A percentile compares a stretch with the other conserved stretches of the same genome.
Conservation (phyloP, 92 coral and sea anemone species). For the Isaurus tuberculatus region DNA sequence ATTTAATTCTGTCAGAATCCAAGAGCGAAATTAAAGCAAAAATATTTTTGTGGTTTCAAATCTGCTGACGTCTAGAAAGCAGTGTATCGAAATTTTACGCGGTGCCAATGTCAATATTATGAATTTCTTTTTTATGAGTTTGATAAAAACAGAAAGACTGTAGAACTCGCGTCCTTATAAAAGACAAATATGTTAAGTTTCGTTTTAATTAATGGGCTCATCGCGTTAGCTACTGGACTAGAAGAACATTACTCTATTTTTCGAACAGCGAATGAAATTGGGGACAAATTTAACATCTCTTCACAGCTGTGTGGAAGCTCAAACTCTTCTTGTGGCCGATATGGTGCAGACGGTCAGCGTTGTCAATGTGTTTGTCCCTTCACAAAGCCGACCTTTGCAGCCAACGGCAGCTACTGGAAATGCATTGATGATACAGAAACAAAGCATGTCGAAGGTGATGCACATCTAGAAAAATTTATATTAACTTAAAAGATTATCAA, state of each 20-base stretch:
- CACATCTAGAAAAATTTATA: not conserved
- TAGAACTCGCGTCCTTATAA: no score
- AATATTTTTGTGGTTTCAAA: not conserved
- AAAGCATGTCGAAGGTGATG: slow-evolving; percentile 10
- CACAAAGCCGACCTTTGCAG: slow-evolving; percentile 11
- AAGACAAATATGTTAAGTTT: not conserved
- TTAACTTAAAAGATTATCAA: no score
- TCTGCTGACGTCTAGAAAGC: not conserved
- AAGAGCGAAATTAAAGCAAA: not conserved
- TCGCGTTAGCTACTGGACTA: not conserved
- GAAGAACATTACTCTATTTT: not conserved
- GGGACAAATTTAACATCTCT: slow-evolving; percentile 33
- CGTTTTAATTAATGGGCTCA: not conserved
- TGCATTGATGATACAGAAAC: slow-evolving; percentile 20
- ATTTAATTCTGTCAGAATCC: not conserved
- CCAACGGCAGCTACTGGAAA: slow-evolving; percentile 14
- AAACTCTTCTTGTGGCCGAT: not conserved
- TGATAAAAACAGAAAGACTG: not conserved
- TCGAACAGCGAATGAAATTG: slow-evolving; percentile 8
- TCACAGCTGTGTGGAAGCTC: not conserved
- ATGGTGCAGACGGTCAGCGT: not conserved
- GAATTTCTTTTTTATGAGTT: not conserved
- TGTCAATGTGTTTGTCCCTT: slow-evolving; percentile 20
- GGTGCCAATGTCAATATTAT: not conserved
- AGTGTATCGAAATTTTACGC: not conserved